phyloP scores from a whole-genome alignment of 2,113 vertebrate species.

The Antennarius striatus region DNA sequence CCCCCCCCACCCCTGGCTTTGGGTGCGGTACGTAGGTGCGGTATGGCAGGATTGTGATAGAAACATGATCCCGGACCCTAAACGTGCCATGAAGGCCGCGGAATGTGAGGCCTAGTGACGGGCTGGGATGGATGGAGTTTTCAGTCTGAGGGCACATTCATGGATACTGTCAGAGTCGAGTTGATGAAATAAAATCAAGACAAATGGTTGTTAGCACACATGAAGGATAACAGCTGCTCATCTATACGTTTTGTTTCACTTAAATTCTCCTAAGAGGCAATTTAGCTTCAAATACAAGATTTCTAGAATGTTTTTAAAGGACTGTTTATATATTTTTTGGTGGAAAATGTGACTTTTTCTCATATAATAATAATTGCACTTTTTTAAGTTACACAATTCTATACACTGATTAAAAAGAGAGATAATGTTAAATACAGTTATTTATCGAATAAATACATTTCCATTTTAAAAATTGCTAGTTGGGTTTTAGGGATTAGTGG shows the following conservation, averaged over 20 bases:
- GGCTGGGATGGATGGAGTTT: conserved; percentile 48
- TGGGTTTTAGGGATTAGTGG: too few relatives aligned
- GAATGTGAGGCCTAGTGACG: conserved; percentile 54
- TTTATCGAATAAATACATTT: too few relatives aligned
- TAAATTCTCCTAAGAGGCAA: background rate
- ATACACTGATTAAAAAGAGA: too few relatives aligned
- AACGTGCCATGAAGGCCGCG: conserved; percentile 64
- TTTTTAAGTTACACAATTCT: too few relatives aligned
- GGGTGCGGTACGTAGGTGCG: conserved; percentile 60
- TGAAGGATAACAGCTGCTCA: conserved; percentile 14
- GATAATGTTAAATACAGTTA: too few relatives aligned
- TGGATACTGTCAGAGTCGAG: conserved; percentile 33
- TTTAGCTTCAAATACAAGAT: background rate
- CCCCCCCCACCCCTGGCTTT: conserved; percentile 20
- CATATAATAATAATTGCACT: too few relatives aligned
- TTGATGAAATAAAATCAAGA: conserved; percentile 41
- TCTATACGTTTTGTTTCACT: conserved; percentile 4
- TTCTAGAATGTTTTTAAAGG: too few relatives aligned
- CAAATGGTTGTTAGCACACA: conserved; percentile 13
- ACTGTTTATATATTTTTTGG: too few relatives aligned
- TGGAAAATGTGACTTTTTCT: too few relatives aligned
- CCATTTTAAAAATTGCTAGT: too few relatives aligned
- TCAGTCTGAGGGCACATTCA: conserved; percentile 39
- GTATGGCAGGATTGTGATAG: conserved; percentile 64
- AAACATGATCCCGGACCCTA: conserved; percentile 63